These are phyloP conservation scores for Chiridota heheva DNA, from an alignment of 35 echinoderm and acorn worm genomes.

Conservation along the genomic window DNA sequence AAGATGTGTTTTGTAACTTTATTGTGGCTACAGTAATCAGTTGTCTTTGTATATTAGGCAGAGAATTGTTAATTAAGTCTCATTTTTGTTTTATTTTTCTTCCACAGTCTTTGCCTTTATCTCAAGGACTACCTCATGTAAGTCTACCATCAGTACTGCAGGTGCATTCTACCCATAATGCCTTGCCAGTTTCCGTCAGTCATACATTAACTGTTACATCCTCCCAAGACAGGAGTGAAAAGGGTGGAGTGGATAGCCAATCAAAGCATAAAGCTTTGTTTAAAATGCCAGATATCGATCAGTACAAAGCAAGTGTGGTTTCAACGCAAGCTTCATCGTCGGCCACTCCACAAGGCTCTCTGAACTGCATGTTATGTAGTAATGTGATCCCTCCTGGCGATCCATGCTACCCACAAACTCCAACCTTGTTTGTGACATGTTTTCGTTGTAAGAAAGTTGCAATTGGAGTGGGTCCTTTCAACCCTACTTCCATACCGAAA, in stretches of 20 bases:
- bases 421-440: constrained; percentile 53
- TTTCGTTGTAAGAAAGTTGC: constrained; percentile 69
- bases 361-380: constrained; percentile 72
- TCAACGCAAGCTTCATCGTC: background rate
- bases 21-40: too few relatives aligned
- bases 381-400: constrained; percentile 55
- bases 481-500: constrained; percentile 54
- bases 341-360: background rate
- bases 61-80: too few relatives aligned
- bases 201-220: background rate
- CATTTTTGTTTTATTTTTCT: constrained; percentile 1
- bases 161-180: too few relatives aligned
- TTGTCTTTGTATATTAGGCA: too few relatives aligned
- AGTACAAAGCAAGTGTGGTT: constrained; percentile 55
- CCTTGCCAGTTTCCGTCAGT: constrained; percentile 14
- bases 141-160: background rate
- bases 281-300: constrained; percentile 79
- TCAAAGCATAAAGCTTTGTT: constrained; percentile 46
- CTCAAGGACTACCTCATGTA: background rate
- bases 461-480: constrained; percentile 31
- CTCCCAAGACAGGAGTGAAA: background rate
- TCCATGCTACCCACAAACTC: constrained; percentile 38
- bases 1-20: too few relatives aligned
- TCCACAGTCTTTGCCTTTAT: background rate
- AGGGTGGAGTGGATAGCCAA: background rate